Conservation (phyloP, 1,140 invertebrate genomes). For the Neelides sp. region DNA sequence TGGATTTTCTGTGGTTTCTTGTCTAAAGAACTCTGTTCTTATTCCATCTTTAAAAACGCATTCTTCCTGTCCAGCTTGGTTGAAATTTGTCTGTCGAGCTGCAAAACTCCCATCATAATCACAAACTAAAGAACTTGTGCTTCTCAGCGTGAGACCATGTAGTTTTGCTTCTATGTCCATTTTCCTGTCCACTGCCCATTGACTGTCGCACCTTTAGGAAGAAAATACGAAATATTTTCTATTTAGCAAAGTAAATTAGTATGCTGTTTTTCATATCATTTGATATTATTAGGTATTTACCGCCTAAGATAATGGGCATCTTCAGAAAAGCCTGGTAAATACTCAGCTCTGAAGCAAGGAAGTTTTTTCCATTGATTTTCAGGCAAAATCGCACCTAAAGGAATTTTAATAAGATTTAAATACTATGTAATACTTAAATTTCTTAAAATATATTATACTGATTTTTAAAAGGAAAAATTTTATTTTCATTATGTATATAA, state of each 20-base stretch:
- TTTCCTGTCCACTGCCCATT: conserved; percentile 37
- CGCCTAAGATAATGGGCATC: conserved; percentile 35
- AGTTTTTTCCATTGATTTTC: background rate
- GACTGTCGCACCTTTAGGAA: conserved; percentile 47
- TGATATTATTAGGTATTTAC: no score
- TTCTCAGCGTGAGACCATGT: conserved; percentile 40
- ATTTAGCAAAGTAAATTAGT: no score
- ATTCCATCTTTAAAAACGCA: conserved; percentile 42
- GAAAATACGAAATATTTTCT: no score
- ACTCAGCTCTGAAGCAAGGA: conserved; percentile 14
- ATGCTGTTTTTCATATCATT: no score
- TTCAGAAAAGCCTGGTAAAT: conserved; percentile 31
- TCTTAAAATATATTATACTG: background rate
- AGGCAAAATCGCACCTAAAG: background rate
- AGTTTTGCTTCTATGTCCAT: conserved; percentile 39
- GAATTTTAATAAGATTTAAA: no score
- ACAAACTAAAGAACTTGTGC: conserved; percentile 38
- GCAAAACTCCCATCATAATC: conserved; percentile 48
- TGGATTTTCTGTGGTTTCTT: conserved; percentile 33
- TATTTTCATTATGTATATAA: conserved; percentile 42
- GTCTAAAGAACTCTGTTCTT: conserved; percentile 39
- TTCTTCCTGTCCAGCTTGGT: no score
- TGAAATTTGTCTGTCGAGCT: conserved; percentile 41
- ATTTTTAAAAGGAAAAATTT: conserved; percentile 37
- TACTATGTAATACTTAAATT: background rate